Percentiles rank a stretch among this genome's conserved stretches.
Conservation (phyloP, 2,888 invertebrate species). For the Mimas tiliae region DNA sequence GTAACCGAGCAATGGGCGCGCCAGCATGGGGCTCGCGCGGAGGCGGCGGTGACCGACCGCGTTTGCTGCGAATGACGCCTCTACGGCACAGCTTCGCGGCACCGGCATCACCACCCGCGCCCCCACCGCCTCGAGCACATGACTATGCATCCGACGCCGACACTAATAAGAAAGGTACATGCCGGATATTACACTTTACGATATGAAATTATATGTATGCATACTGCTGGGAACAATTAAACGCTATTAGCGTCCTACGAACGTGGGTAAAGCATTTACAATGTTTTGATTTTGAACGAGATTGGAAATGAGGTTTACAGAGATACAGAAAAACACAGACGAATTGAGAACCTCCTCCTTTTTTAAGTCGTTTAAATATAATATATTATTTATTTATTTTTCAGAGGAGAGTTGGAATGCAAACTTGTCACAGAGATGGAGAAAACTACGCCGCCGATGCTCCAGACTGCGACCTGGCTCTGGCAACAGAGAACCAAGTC, state of each 20-base stretch:
- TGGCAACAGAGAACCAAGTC: conserved; percentile 81
- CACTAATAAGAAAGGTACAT: conserved; percentile 83
- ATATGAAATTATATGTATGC: conserved; percentile 28
- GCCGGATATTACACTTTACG: conserved; percentile 30
- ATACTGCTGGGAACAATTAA: conserved; percentile 21
- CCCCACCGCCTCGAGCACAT: conserved; percentile 66
- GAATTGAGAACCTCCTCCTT: too few relatives aligned
- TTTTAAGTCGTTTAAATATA: neutral
- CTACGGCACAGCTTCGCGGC: conserved; percentile 85
- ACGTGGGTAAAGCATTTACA: neutral
- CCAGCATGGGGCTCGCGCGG: conserved; percentile 80
- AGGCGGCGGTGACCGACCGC: conserved; percentile 80
- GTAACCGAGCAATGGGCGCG: conserved; percentile 68
- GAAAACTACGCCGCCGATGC: conserved; percentile 88
- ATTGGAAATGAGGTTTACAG: neutral
- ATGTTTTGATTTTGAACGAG: neutral
- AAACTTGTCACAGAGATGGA: conserved; percentile 90
- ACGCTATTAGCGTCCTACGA: conserved; percentile 9
- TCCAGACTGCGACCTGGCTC: conserved; percentile 88
- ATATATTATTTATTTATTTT: conserved; percentile 45
- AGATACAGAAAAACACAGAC: neutral
- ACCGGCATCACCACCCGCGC: conserved; percentile 76
- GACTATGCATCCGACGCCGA: conserved; percentile 86
- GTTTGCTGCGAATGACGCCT: conserved; percentile 85
- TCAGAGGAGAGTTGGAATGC: conserved; percentile 90